These are phyloP conservation scores for Scaptomyza flava DNA, from an alignment of 2,888 invertebrate species.

Conservation along the genomic window DNA sequence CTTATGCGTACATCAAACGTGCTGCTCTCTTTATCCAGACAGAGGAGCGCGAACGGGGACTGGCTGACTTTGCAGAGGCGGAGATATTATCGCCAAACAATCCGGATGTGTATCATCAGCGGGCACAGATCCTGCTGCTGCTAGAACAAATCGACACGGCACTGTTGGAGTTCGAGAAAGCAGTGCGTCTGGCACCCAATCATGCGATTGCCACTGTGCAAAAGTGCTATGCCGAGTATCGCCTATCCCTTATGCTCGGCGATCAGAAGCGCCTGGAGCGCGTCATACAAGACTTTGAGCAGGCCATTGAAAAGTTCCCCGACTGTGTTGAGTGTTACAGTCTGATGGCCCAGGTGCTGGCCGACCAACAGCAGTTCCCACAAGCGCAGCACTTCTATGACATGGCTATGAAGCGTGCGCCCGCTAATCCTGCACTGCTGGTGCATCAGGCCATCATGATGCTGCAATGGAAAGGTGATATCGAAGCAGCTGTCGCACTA, in stretches of 20 bases:
- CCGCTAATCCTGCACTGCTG: conserved; percentile 92
- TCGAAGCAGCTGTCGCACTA: conserved; percentile 90
- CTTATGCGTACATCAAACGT: conserved; percentile 94
- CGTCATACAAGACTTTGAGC: conserved; percentile 90
- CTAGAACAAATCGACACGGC: conserved; percentile 93
- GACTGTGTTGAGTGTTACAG: conserved; percentile 94
- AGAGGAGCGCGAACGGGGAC: conserved; percentile 89
- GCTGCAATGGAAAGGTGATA: conserved; percentile 93
- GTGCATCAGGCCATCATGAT: conserved; percentile 94
- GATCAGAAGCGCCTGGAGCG: conserved; percentile 87
- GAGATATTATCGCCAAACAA: conserved; percentile 91
- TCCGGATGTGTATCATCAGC: conserved; percentile 96
- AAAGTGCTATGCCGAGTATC: conserved; percentile 95
- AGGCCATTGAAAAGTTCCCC: conserved; percentile 91
- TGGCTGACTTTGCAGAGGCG: conserved; percentile 92
- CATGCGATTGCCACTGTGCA: conserved; percentile 95
- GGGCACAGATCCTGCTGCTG: conserved; percentile 94
- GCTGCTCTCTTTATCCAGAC: conserved; percentile 93
- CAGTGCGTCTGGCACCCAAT: conserved; percentile 92
- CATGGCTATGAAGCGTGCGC: conserved; percentile 92
- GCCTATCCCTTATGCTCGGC: conserved; percentile 87
- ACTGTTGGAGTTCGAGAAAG: conserved; percentile 91
- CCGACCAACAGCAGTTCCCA: conserved; percentile 92
- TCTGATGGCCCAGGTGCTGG: conserved; percentile 94
- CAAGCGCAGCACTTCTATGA: conserved; percentile 93